Percentiles rank a stretch among this genome's conserved stretches.
Evolutionary conservation across 2,888 invertebrate species (phyloP).

Genomic region (Conus canariensis): DNA sequence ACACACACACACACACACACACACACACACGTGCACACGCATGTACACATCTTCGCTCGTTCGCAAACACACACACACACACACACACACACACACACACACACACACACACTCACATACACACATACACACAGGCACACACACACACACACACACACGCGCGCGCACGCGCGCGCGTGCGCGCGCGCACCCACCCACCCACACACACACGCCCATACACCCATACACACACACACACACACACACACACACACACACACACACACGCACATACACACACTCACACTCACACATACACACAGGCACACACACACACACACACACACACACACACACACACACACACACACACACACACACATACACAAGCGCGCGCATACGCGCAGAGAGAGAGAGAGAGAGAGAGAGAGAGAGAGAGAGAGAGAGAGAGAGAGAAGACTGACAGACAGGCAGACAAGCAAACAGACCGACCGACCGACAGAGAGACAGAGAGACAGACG

Average conservation of each 20-base stretch:
- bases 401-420: too few species aligned
- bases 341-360: too few species aligned
- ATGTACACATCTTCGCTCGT: background rate
- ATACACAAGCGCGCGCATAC: accelerated
- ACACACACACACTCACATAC: background rate
- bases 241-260: too few species aligned
- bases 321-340: too few species aligned
- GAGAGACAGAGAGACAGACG: too few species aligned
- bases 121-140: background rate
- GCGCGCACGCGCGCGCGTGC: background rate
- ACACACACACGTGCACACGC: background rate
- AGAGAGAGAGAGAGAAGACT: too few species aligned
- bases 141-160: background rate
- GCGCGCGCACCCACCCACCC: background rate
- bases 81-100: background rate
- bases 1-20: background rate
- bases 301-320: too few species aligned
- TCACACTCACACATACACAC: too few species aligned
- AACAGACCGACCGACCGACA: too few species aligned
- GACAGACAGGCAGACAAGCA: too few species aligned
- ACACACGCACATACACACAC: too few species aligned
- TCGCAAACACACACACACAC: background rate
- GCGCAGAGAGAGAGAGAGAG: too few species aligned
- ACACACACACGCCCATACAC: background rate
- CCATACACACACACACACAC: background rate